Evolutionary conservation across 2,113 vertebrate genomes (phyloP).

Genomic region (Meriones unguiculatus): DNA sequence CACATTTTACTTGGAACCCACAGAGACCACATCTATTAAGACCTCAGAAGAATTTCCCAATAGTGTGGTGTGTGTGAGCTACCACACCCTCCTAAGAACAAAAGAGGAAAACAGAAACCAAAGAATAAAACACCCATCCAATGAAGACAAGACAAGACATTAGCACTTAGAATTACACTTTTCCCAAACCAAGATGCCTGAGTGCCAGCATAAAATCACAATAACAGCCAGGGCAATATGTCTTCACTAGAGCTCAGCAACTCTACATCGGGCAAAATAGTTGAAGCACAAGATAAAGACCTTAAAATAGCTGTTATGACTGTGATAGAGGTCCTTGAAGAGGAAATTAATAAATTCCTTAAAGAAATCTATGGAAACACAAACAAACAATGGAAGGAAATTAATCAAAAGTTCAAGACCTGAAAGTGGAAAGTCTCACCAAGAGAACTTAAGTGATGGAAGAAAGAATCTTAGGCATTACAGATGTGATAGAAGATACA

Average conservation of each 20-base stretch:
- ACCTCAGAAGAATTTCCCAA: background rate
- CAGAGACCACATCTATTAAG: background rate
- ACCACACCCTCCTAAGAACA: background rate
- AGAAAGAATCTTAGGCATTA: background rate
- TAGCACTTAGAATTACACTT: background rate
- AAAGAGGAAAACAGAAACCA: background rate
- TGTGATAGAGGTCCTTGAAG: background rate
- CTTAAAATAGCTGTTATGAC: background rate
- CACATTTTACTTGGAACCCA: background rate
- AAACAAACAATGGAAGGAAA: background rate
- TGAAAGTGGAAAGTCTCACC: background rate
- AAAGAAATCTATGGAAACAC: background rate
- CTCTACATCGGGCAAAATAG: no score
- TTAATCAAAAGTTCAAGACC: background rate
- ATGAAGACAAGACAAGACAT: background rate
- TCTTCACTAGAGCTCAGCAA: background rate
- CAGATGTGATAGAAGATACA: background rate
- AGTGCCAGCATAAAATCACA: background rate
- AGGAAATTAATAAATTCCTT: background rate
- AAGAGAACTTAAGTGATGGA: background rate
- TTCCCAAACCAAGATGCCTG: background rate
- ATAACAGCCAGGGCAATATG: background rate
- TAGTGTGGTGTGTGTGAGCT: background rate
- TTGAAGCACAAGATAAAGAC: background rate
- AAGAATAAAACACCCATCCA: background rate